phyloP scores from a whole-genome alignment of 2,888 invertebrate species.

The Drosophila robusta region DNA sequence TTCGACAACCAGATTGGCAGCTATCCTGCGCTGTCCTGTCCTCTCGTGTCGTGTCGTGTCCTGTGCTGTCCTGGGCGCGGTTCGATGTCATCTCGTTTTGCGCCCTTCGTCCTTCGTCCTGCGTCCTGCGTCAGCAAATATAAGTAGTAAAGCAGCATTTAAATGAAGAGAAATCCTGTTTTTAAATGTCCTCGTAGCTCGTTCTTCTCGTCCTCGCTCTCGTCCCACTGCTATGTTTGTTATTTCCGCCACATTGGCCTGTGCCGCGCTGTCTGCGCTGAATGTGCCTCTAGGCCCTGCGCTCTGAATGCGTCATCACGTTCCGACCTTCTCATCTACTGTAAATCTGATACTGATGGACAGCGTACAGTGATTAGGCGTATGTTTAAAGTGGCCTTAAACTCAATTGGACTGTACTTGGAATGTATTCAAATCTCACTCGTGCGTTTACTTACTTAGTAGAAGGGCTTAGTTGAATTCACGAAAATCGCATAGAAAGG shows the following conservation, averaged over 20 bases:
- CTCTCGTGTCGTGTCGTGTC: slow-evolving; percentile 3
- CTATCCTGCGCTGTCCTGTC: slow-evolving; percentile 9
- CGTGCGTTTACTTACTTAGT: no score
- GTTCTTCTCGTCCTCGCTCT: neutral
- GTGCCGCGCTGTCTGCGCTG: slow-evolving; percentile 25
- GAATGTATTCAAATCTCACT: neutral
- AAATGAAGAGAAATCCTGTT: slow-evolving; percentile 53
- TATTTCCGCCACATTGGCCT: slow-evolving; percentile 43
- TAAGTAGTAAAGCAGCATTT: slow-evolving; percentile 52
- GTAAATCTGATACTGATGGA: slow-evolving; percentile 42
- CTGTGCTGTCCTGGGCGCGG: slow-evolving; percentile 17
- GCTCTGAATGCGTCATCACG: slow-evolving; percentile 55
- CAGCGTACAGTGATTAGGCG: slow-evolving; percentile 7
- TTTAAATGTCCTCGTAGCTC: slow-evolving; percentile 43
- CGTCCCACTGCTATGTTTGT: slow-evolving; percentile 9
- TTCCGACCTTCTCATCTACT: slow-evolving; percentile 34
- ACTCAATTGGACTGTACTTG: neutral
- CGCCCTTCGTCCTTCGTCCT: neutral
- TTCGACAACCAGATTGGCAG: slow-evolving; percentile 46
- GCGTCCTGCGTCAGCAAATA: slow-evolving; percentile 32
- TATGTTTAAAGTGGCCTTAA: neutral
- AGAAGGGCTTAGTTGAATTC: neutral
- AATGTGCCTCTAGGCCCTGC: slow-evolving; percentile 4
- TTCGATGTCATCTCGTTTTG: slow-evolving; percentile 42
- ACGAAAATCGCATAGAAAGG: slow-evolving; percentile 5